Conservation (phyloP, 2,888 invertebrate genomes). For the Sarcophaga caerulescens region DNA sequence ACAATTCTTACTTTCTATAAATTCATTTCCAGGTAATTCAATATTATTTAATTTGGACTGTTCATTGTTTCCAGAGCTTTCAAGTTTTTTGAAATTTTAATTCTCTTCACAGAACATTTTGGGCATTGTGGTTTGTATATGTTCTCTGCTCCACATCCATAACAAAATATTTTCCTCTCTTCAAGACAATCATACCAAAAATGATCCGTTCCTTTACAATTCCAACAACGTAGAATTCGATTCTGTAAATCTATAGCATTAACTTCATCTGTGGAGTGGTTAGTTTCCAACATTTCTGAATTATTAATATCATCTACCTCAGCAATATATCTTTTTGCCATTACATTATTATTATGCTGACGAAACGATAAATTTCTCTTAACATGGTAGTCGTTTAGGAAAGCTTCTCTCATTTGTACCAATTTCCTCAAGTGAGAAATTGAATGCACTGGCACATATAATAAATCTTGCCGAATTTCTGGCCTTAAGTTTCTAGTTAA, state of each 20-base stretch:
- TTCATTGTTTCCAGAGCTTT: neutral
- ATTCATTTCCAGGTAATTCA: neutral
- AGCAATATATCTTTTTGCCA: neutral
- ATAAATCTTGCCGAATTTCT: slow-evolving; percentile 10
- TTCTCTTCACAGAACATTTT: slow-evolving; percentile 14
- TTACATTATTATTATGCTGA: neutral
- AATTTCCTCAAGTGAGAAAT: slow-evolving; percentile 12
- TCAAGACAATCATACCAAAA: slow-evolving; percentile 36
- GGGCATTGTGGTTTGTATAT: slow-evolving; percentile 36
- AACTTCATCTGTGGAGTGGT: neutral
- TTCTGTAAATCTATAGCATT: neutral
- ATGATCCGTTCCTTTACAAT: slow-evolving; percentile 26
- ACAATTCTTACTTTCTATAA: too few species aligned
- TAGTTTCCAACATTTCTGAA: neutral
- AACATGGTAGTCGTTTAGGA: slow-evolving; percentile 16
- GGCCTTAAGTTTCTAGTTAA: neutral
- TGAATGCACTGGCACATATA: neutral
- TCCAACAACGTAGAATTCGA: neutral
- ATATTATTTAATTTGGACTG: neutral
- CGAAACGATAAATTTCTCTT: neutral
- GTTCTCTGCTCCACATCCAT: slow-evolving; percentile 2
- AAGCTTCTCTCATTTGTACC: slow-evolving; percentile 5
- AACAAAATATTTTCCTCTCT: slow-evolving; percentile 40
- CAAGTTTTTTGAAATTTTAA: slow-evolving; percentile 15
- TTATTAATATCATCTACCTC: neutral